Evolutionary conservation across 2,888 invertebrate species (phyloP), one percentile per base, ranked within the genome.

Genomic region (Microplitis manilae): DNA sequence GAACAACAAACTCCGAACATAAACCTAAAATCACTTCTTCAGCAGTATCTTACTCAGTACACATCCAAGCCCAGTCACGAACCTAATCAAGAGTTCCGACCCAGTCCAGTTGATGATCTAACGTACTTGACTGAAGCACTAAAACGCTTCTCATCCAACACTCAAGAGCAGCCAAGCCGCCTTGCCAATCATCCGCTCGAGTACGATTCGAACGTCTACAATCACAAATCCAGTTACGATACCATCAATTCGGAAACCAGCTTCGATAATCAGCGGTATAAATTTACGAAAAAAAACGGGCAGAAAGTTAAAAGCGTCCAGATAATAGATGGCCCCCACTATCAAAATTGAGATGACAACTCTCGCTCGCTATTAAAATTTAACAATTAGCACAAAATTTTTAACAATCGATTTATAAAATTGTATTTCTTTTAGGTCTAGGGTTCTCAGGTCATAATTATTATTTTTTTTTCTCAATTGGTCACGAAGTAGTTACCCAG

Each of bases 261-360:
- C 4, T 13, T 13, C 2, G 72, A 68, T 62, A 15, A 15, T 41
- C 30, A 50, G 17, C 30, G 65, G n/a, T 17, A 39, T n/a, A 82
- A 79, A 40, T 84, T 81, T 40, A 68, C 73, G 61, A 20, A 13
- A 0, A 84, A 79, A 4, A 81, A 78, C 7, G 72, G 85, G 5
- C 86, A 83, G 73, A 89, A 89, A 80, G 84, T 86, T 1, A 90
- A 89, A 73, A 89, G 79, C 78, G 89, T 90, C 5, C 85, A 89
- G 77, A 89, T 90, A 2, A 77, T 90, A 30, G 89, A 89, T 2
- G 87, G 88, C 78, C 87, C 86, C 82, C 85, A 75, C 86, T 79
- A 72, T 65, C 84, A 4, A 81, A 81, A 8, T 73, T 67, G n/a
- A 39, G 13, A 7, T 40, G 20, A 20, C 20, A 65, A 30, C 6